Conservation (phyloP, 2,113 vertebrate species). For the Hypocryptadius cinnamomeus region DNA sequence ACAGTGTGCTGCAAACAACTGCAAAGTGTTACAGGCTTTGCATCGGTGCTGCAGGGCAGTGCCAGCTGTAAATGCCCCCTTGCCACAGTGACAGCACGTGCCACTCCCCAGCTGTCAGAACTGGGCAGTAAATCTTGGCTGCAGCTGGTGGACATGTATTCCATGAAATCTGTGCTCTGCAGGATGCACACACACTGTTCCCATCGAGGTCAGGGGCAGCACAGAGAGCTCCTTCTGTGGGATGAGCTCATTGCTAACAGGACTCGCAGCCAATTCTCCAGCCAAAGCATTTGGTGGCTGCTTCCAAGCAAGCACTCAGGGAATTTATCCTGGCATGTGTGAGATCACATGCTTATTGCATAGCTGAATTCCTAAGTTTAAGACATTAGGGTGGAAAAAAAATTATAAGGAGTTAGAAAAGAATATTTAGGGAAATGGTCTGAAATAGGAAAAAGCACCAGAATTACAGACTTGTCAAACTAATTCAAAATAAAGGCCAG, state of each 20-base stretch:
- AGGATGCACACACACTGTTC: not conserved
- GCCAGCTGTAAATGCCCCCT: not conserved
- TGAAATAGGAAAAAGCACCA: not conserved
- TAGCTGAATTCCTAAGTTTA: not conserved
- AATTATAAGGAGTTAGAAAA: not conserved
- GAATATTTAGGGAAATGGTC: not conserved
- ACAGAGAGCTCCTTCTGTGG: accelerated
- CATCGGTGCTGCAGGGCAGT: not conserved
- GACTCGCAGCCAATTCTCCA: not conserved
- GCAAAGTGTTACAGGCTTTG: not conserved
- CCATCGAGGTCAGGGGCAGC: not conserved
- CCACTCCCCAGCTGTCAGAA: not conserved
- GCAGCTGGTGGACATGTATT: not conserved
- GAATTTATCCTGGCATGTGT: not conserved
- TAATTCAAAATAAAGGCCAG: not conserved
- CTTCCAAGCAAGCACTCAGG: not conserved
- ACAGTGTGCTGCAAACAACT: not conserved
- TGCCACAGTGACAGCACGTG: not conserved
- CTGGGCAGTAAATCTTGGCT: not conserved
- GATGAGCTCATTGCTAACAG: not conserved
- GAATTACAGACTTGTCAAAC: not conserved
- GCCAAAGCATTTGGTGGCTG: not conserved
- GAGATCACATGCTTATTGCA: not conserved
- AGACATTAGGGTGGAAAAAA: not conserved
- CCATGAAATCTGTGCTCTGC: not conserved